These are phyloP conservation scores for Lophochroa leadbeateri DNA, from an alignment of 2,113 vertebrate genomes.

Conservation along the genomic window DNA sequence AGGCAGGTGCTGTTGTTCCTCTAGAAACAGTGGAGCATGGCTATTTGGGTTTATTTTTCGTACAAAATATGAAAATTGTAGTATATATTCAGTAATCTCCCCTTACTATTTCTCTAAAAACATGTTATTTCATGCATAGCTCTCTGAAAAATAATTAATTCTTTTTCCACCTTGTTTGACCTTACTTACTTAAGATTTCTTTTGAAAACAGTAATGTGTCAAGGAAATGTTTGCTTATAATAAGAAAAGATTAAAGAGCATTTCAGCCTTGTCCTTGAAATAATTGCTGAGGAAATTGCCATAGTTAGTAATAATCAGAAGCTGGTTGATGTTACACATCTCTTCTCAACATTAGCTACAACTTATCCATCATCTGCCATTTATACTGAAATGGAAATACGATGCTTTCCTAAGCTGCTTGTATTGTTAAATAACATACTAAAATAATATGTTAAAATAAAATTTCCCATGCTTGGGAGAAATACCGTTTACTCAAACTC, in stretches of 20 bases:
- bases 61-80: background rate
- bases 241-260: background rate
- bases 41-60: background rate
- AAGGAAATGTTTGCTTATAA: conserved; percentile 12
- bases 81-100: background rate
- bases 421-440: background rate
- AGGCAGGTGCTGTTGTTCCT: background rate
- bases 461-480: background rate
- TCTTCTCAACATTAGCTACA: background rate
- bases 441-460: background rate
- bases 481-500: background rate
- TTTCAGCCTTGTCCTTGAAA: conserved; percentile 24
- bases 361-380: conserved; percentile 34
- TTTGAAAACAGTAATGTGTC: background rate
- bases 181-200: background rate
- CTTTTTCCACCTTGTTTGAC: background rate
- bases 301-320: background rate
- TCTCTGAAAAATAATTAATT: background rate
- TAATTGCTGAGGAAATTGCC: background rate
- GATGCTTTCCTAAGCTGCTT: background rate
- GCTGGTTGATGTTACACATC: background rate
- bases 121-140: background rate
- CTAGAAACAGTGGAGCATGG: background rate
- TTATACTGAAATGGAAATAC: conserved; percentile 15
- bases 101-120: background rate